A percentile compares a stretch with the other conserved stretches of the same genome.
These are phyloP conservation scores for Drosophila erecta DNA, from an alignment of 1,140 invertebrate genomes.

Conservation along the genomic window DNA sequence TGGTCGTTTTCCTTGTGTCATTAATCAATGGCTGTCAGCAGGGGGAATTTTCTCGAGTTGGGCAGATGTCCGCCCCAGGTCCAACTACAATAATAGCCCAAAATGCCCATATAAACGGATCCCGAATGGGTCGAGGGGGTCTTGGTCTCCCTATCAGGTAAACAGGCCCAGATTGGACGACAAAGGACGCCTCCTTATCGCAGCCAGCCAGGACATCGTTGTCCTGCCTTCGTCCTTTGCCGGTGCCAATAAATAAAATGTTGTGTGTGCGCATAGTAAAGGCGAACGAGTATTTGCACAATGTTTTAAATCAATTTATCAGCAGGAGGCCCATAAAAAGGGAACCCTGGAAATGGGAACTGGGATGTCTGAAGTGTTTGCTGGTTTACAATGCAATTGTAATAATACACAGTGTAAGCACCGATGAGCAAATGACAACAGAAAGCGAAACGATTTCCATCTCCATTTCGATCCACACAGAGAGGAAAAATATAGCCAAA, in stretches of 20 bases:
- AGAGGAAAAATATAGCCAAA: neutral
- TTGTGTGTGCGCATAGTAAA: constrained; percentile 14
- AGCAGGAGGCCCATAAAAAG: constrained; percentile 39
- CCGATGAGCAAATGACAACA: constrained; percentile 34
- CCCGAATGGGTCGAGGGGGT: neutral
- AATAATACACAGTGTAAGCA: constrained; percentile 52
- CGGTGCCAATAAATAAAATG: constrained; percentile 68
- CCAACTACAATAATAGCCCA: constrained; percentile 64
- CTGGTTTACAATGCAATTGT: constrained; percentile 60
- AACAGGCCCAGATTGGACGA: constrained; percentile 51
- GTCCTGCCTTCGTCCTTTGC: constrained; percentile 19
- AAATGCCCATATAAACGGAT: constrained; percentile 68
- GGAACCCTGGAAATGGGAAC: neutral
- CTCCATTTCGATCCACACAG: constrained; percentile 27
- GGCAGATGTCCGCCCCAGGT: constrained; percentile 19
- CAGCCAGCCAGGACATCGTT: constrained; percentile 37
- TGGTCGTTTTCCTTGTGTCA: constrained; percentile 38
- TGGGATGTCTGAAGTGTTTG: constrained; percentile 30
- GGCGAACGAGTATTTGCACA: constrained; percentile 57
- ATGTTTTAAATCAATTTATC: constrained; percentile 72
- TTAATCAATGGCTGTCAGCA: constrained; percentile 62
- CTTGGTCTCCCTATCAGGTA: constrained; percentile 42
- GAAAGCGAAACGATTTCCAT: constrained; percentile 35
- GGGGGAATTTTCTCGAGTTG: constrained; percentile 1
- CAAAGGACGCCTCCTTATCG: constrained; percentile 46